Evolutionary conservation across 2,797 vertebrate genomes (phyloP).

Genomic region (Tachyglossus aculeatus): DNA sequence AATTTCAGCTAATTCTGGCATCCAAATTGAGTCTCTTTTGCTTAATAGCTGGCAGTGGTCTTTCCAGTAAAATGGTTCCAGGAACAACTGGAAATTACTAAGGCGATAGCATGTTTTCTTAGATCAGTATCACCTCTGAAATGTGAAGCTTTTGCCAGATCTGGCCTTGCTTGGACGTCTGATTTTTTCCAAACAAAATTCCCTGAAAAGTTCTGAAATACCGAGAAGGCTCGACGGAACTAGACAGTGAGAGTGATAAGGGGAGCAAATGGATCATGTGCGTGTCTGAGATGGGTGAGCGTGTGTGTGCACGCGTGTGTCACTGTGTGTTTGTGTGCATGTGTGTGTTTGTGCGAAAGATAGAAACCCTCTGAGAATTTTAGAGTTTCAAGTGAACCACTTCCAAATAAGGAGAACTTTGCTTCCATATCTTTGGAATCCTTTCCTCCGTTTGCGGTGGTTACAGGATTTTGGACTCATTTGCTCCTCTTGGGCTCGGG

Average conservation of each 20-base stretch:
- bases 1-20: slow-evolving; percentile 78
- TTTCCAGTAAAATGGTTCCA: slow-evolving; percentile 70
- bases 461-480: background rate
- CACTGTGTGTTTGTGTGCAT: too few species aligned
- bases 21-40: slow-evolving; percentile 63
- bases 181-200: slow-evolving; percentile 42
- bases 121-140: slow-evolving; percentile 69
- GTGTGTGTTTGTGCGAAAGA: too few species aligned
- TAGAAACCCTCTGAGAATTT: slow-evolving; percentile 38
- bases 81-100: slow-evolving; percentile 76
- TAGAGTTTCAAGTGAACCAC: background rate
- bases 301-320: too few species aligned
- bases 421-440: slow-evolving; percentile 17
- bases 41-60: slow-evolving; percentile 69
- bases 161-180: slow-evolving; percentile 40
- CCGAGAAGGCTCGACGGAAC: slow-evolving; percentile 39
- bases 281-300: too few species aligned
- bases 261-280: slow-evolving; percentile 40
- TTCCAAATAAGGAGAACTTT: slow-evolving; percentile 37
- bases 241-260: slow-evolving; percentile 22
- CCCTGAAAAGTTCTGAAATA: slow-evolving; percentile 54
- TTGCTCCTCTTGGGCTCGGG: background rate
- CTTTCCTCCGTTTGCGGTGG: background rate
- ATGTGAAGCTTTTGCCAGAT: slow-evolving; percentile 64
- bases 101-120: slow-evolving; percentile 70